A percentile compares a stretch with the other conserved stretches of the same genome.
phyloP scores from a whole-genome alignment of 2,113 vertebrate species.

The Centrocercus urophasianus region DNA sequence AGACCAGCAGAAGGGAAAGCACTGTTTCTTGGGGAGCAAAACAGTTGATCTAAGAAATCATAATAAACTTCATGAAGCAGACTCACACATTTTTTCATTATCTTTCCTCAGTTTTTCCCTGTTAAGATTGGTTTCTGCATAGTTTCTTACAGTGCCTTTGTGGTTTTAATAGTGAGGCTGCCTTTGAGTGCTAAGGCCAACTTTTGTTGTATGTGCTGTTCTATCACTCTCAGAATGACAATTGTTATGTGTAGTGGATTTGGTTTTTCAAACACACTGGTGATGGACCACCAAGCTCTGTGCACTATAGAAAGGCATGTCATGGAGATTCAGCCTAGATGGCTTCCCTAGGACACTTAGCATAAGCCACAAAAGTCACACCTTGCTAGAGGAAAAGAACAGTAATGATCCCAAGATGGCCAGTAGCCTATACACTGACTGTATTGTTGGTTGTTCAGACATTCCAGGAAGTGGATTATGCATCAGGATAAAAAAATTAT shows the following conservation, averaged over 20 bases:
- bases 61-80: not conserved
- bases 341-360: not conserved
- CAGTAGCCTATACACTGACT: not conserved
- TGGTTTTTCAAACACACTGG: not conserved
- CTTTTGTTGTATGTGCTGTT: not conserved
- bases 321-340: not conserved
- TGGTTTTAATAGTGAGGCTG: not conserved
- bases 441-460: not conserved
- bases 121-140: not conserved
- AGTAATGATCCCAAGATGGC: not conserved
- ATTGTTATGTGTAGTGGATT: not conserved
- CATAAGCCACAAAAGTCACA: not conserved
- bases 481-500: not conserved
- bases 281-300: not conserved
- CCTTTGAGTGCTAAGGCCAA: not conserved
- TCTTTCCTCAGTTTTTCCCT: not conserved
- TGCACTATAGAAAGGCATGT: not conserved
- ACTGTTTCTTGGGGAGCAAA: not conserved
- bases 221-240: not conserved
- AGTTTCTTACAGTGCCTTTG: not conserved
- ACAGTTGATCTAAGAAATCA: not conserved
- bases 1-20: not conserved
- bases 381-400: not conserved
- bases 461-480: not conserved
- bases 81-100: not conserved